phyloP scores from a whole-genome alignment of 23 tunicate genomes.

The Styela plicata region DNA sequence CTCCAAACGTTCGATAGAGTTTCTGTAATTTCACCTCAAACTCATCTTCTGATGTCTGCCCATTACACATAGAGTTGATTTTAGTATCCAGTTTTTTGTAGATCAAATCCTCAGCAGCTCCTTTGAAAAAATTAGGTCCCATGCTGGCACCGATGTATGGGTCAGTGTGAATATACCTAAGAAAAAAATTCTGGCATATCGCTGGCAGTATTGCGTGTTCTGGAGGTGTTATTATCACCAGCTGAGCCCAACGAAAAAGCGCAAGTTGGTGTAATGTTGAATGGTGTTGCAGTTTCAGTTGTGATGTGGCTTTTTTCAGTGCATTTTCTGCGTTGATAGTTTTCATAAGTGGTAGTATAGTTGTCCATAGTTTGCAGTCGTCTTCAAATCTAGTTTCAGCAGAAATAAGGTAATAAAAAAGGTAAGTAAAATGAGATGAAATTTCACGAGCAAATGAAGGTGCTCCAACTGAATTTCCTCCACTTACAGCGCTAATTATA shows the following conservation, averaged over 20 bases:
- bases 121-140: conserved; percentile 16
- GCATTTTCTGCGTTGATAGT: conserved; percentile 45
- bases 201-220: conserved; percentile 56
- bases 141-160: neutral
- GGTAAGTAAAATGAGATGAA: neutral
- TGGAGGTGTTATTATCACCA: conserved; percentile 44
- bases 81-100: conserved; percentile 8
- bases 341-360: conserved; percentile 42
- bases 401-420: conserved; percentile 6
- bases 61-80: neutral
- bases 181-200: conserved; percentile 74
- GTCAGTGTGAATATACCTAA: conserved; percentile 37
- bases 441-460: conserved; percentile 4
- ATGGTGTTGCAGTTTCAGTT: conserved; percentile 45
- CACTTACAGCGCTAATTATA: conserved; percentile 10
- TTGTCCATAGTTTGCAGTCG: conserved; percentile 69
- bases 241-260: conserved; percentile 77
- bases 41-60: neutral
- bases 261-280: conserved; percentile 31
- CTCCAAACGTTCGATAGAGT: conserved; percentile 52
- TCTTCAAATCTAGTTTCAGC: conserved; percentile 55
- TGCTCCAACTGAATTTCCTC: conserved; percentile 4
- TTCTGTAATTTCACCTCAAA: neutral
- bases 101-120: neutral
- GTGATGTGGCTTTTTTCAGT: conserved; percentile 39